Evolutionary conservation across 2,113 vertebrate species (phyloP).

Genomic region (Pelusios castaneus): DNA sequence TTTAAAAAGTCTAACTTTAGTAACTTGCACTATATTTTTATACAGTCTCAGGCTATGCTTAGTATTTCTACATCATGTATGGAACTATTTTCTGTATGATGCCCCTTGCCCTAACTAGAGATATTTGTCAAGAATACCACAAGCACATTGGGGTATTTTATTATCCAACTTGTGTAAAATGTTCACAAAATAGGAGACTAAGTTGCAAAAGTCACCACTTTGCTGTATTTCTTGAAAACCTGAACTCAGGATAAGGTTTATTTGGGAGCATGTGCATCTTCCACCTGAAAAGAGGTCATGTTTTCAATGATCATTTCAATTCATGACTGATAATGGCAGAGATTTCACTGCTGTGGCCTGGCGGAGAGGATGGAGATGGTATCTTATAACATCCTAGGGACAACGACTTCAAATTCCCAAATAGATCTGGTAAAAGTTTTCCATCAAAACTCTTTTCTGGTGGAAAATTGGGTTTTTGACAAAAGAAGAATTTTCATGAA

Average conservation of each 20-base stretch:
- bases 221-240: not conserved
- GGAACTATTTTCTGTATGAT: not conserved
- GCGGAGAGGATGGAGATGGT: rapidly evolving
- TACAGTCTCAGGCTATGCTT: not conserved
- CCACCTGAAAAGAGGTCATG: not conserved
- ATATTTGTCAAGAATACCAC: not conserved
- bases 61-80: not conserved
- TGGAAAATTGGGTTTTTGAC: not conserved
- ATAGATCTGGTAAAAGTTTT: not conserved
- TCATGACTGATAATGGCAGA: not conserved
- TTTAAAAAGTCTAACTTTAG: not conserved
- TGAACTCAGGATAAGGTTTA: not conserved
- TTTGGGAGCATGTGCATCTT: not conserved
- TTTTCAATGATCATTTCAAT: not conserved
- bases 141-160: not conserved
- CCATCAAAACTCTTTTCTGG: not conserved
- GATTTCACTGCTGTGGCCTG: rapidly evolving
- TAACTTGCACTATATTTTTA: not conserved
- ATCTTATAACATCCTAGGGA: no score
- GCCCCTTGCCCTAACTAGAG: not conserved
- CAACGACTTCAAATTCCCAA: not conserved
- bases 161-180: not conserved
- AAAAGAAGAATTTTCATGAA: not conserved
- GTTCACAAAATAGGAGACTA: not conserved
- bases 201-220: not conserved